Conservation (phyloP, 2,888 invertebrate genomes). For the Macaria notata region DNA sequence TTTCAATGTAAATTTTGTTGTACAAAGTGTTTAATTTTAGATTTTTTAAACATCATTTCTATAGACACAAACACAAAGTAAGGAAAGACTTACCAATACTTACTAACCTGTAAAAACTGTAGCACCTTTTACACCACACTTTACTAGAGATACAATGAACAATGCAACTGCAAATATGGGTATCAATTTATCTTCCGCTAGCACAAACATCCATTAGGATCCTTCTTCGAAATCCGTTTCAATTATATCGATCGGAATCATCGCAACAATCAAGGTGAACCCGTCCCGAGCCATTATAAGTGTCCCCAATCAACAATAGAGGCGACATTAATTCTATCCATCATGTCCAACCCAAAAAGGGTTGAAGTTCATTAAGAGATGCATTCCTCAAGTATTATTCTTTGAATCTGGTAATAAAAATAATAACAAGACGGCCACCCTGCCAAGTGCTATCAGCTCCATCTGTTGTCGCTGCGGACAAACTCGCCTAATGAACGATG, state of each 20-base stretch:
- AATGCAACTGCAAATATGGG: slow-evolving; percentile 26
- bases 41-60: too few species aligned
- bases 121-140: too few species aligned
- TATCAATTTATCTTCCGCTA: slow-evolving; percentile 38
- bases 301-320: slow-evolving; percentile 80
- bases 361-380: slow-evolving; percentile 81
- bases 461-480: slow-evolving; percentile 82
- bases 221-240: slow-evolving; percentile 54
- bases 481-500: slow-evolving; percentile 83
- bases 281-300: slow-evolving; percentile 60
- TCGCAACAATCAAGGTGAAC: slow-evolving; percentile 59
- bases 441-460: slow-evolving; percentile 83
- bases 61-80: too few species aligned
- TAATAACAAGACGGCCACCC: slow-evolving; percentile 82
- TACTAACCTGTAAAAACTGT: too few species aligned
- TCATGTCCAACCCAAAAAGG: slow-evolving; percentile 78
- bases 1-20: too few species aligned
- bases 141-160: slow-evolving; percentile 11
- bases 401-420: slow-evolving; percentile 82
- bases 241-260: slow-evolving; percentile 56
- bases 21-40: too few species aligned
- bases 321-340: slow-evolving; percentile 81
- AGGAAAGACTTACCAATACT: too few species aligned
- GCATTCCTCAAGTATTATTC: slow-evolving; percentile 82
- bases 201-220: slow-evolving; percentile 42